Evolutionary conservation across 2,797 vertebrate genomes (phyloP).

Genomic region (Podargus strigoides): DNA sequence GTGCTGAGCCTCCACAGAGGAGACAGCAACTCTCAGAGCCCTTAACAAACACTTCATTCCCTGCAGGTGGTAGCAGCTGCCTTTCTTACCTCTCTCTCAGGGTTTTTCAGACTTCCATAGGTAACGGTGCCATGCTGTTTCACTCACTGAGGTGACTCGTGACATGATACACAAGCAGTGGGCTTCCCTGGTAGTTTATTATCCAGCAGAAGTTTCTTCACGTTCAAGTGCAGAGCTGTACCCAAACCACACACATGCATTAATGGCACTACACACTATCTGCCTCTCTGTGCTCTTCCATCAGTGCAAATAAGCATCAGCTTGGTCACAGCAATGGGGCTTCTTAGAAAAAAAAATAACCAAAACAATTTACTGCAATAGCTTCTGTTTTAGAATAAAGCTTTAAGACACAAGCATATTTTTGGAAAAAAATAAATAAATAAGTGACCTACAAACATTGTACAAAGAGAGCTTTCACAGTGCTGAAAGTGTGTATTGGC

Average conservation of each 20-base stretch:
- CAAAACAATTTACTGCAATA: not conserved
- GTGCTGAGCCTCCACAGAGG: not conserved
- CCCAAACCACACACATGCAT: rapidly evolving
- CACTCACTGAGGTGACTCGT: not conserved
- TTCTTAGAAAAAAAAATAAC: not conserved
- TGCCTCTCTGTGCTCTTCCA: not conserved
- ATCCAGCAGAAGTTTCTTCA: not conserved
- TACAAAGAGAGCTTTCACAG: not conserved
- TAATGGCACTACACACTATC: not conserved
- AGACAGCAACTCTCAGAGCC: not conserved
- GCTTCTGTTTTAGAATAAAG: not conserved
- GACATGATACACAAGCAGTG: not conserved
- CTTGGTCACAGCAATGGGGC: not conserved
- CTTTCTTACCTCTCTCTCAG: not conserved
- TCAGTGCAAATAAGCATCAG: not conserved
- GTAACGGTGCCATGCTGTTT: not conserved
- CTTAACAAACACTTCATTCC: not conserved
- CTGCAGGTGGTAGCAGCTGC: not conserved
- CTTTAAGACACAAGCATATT: not conserved
- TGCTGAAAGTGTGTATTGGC: not conserved
- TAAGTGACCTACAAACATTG: not conserved
- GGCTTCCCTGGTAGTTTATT: not conserved
- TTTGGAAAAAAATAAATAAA: not conserved
- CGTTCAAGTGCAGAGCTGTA: not conserved
- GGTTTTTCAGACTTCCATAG: not conserved